These are phyloP conservation scores for Ormyrus pomaceus DNA, from an alignment of 2,888 invertebrate species.

Conservation along the genomic window DNA sequence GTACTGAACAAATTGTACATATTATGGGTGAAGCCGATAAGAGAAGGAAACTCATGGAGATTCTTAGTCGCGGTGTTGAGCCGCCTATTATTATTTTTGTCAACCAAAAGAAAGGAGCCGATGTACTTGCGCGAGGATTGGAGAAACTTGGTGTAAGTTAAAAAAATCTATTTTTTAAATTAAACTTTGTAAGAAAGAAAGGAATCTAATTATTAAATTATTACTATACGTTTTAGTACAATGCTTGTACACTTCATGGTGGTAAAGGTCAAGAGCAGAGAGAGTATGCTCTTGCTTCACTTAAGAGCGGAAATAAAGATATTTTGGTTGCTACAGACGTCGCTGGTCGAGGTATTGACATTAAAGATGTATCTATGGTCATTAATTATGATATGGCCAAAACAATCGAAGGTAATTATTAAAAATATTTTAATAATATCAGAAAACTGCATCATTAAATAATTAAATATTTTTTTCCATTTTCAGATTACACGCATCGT, in stretches of 20 bases:
- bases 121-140: conserved; percentile 96
- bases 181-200: not conserved
- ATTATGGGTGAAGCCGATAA: conserved; percentile 97
- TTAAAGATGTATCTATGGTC: conserved; percentile 99
- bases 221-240: conserved; percentile 80
- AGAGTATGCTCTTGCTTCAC: conserved; percentile 97
- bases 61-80: conserved; percentile 92
- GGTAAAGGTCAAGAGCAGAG: conserved; percentile 99
- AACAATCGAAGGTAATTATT: conserved; percentile 88
- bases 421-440: not conserved
- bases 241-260: conserved; percentile 98
- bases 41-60: conserved; percentile 95
- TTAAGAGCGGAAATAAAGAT: conserved; percentile 97
- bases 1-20: conserved; percentile 97
- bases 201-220: conserved; percentile 1
- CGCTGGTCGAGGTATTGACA: conserved; percentile 99
- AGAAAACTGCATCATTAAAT: conserved; percentile 14
- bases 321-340: conserved; percentile 99
- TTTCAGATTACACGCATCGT: conserved; percentile 94
- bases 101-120: conserved; percentile 99
- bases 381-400: conserved; percentile 99
- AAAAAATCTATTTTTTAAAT: not conserved
- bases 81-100: conserved; percentile 99
- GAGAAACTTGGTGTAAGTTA: conserved; percentile 90
- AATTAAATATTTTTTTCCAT: conserved; percentile 39